Conservation (phyloP, 2,888 invertebrate genomes). For the Meganola albula region DNA sequence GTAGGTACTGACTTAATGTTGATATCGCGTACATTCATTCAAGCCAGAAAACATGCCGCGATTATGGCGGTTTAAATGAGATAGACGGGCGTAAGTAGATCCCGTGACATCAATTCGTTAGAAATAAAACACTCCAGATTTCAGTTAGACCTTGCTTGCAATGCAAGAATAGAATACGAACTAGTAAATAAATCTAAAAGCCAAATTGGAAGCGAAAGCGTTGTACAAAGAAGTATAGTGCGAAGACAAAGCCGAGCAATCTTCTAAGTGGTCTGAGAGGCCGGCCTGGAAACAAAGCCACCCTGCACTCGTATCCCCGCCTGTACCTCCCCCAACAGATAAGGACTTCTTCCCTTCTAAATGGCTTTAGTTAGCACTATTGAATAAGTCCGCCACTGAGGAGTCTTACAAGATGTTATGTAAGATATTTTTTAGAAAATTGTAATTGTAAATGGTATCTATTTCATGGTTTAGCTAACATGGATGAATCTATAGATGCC, state of each 20-base stretch:
- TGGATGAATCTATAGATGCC: no score
- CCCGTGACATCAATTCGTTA: no score
- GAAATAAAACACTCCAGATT: slow-evolving; percentile 20
- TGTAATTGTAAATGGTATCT: no score
- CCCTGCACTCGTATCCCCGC: slow-evolving; percentile 34
- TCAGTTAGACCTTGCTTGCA: slow-evolving; percentile 29
- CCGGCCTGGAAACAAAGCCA: slow-evolving; percentile 53
- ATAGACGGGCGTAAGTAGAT: no score
- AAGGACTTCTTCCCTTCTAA: slow-evolving; percentile 57
- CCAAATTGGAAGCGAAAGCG: slow-evolving; percentile 49
- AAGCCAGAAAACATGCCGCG: no score
- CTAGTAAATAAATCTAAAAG: slow-evolving; percentile 46
- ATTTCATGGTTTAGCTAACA: no score
- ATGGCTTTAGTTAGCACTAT: slow-evolving; percentile 53
- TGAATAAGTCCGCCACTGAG: slow-evolving; percentile 45
- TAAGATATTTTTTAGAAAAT: no score
- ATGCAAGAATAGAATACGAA: slow-evolving; percentile 30
- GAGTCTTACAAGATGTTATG: no score
- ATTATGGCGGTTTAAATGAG: no score
- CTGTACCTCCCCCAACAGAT: slow-evolving; percentile 41
- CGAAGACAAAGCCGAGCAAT: slow-evolving; percentile 67
- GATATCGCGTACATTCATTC: no score
- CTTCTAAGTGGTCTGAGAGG: slow-evolving; percentile 69
- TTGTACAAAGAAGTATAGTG: slow-evolving; percentile 56
- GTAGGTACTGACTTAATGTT: no score